Percentiles rank a stretch among this genome's conserved stretches.
phyloP scores from a whole-genome alignment of 2,888 invertebrate genomes.

The Melipona beecheii region DNA sequence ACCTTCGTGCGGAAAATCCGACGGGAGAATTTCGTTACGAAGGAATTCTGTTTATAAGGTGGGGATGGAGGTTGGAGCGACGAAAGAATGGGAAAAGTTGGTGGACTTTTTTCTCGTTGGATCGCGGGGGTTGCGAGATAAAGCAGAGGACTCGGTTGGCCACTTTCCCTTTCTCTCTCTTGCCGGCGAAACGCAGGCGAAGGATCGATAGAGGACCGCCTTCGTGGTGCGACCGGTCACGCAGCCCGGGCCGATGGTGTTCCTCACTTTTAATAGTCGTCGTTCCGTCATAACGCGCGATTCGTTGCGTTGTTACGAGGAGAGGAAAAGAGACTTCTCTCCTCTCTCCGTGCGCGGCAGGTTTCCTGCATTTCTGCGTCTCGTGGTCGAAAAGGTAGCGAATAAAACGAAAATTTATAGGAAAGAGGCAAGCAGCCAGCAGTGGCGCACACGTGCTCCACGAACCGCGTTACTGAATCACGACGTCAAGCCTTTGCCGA shows the following conservation, averaged over 20 bases:
- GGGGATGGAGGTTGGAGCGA: neutral
- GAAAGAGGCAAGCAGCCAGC: neutral
- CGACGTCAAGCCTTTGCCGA: neutral
- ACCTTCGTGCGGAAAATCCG: neutral
- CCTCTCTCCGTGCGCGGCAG: neutral
- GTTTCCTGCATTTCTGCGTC: constrained; percentile 19
- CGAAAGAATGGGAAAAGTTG: constrained; percentile 14
- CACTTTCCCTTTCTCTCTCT: constrained; percentile 80
- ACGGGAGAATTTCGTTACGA: neutral
- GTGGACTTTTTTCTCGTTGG: constrained; percentile 22
- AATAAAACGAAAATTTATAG: constrained; percentile 47
- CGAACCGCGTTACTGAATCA: constrained; percentile 35
- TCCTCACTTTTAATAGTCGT: constrained; percentile 57
- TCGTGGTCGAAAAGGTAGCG: constrained; percentile 35
- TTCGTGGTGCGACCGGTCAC: constrained; percentile 42
- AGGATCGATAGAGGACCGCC: constrained; percentile 70
- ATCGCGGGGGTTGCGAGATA: constrained; percentile 31
- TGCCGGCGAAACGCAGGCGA: constrained; percentile 70
- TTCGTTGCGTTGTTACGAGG: neutral
- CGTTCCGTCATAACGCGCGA: constrained; percentile 50
- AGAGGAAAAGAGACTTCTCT: neutral
- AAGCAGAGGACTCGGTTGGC: constrained; percentile 65
- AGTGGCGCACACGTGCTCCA: neutral
- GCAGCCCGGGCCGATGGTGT: constrained; percentile 49
- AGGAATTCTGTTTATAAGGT: neutral